Base-by-base conservation (phyloP, 1,140 invertebrate species). In the Plodia interpunctella region DNA sequence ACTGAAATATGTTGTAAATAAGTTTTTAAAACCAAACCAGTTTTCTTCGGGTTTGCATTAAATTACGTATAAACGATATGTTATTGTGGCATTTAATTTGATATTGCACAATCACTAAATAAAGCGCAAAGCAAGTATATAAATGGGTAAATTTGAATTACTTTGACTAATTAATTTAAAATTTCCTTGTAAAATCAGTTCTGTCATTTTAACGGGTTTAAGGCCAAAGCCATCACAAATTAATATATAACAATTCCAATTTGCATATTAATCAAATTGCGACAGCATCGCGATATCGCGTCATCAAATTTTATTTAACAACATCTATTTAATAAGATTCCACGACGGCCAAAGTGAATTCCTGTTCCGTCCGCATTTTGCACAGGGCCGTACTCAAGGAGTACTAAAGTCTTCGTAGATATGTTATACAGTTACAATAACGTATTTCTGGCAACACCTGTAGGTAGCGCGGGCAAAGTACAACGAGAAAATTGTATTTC, bases 401-500 rank as follows among this genome's bases (percentile, higher is more conserved):
- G 66, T 72, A 77, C 70, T 68, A 75, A 60, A 63, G 38, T 15
- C n/a, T 32, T 32, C 30, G 3, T 32, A 67, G 69, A 75, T 72
- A 73, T 25, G 6, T 25, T 25, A 25, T 25, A 25, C 21, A 72
- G 72, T 81, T 79, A 82, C 78, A 75, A 77, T 85, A 80, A 80
- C 76, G 80, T 74, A 74, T 83, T 76, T 70, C 76, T 79, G 74
- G 76, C 74, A 80, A 72, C 77, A 83, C 70, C 75, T 75, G 69
- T 68, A 84, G 76, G 76, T 72, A 74, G 72, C 65, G 72, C 57
- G 69, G 72, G 64, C 60, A 69, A 72, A 50, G 69, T 80, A 84
- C 78, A 82, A 78, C 74, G 84, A 83, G 83, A 88, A 88, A 88
- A 88, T 85, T 85, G 84, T 88, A 88, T 88, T 87, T 89, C 80